Conservation (phyloP, 2,888 invertebrate genomes). For the Thecophora atra region DNA sequence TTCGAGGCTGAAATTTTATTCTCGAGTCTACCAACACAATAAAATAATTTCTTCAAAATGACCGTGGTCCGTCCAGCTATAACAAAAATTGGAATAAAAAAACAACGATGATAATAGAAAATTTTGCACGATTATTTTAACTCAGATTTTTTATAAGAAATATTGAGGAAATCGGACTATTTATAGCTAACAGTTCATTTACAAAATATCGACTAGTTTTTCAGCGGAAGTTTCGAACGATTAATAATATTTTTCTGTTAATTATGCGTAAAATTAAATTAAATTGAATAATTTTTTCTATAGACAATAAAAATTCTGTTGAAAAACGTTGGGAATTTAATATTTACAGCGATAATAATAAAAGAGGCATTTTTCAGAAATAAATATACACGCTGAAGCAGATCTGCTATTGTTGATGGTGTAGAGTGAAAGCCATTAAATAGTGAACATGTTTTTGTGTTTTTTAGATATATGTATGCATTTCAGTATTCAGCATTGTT, state of each 20-base stretch:
- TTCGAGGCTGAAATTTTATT: no score
- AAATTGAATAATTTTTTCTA: not conserved
- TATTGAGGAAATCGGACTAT: no score
- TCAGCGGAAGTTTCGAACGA: not conserved
- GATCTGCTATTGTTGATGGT: not conserved
- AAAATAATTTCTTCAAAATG: no score
- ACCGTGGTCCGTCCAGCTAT: no score
- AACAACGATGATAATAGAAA: no score
- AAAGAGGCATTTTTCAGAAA: slow-evolving; percentile 17
- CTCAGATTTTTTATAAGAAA: no score
- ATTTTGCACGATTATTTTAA: no score
- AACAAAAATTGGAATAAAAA: no score
- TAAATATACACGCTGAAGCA: not conserved
- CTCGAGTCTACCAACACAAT: no score
- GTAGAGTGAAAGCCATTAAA: not conserved
- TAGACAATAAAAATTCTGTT: not conserved
- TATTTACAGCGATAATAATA: not conserved
- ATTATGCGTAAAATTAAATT: not conserved
- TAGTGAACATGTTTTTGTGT: not conserved
- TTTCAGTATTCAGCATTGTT: not conserved
- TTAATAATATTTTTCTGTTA: not conserved
- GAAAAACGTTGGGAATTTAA: not conserved
- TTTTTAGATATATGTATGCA: not conserved
- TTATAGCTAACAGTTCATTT: no score
- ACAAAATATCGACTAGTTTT: no score